Base-by-base conservation (phyloP, 2,113 vertebrate species). In the Equus przewalskii region DNA sequence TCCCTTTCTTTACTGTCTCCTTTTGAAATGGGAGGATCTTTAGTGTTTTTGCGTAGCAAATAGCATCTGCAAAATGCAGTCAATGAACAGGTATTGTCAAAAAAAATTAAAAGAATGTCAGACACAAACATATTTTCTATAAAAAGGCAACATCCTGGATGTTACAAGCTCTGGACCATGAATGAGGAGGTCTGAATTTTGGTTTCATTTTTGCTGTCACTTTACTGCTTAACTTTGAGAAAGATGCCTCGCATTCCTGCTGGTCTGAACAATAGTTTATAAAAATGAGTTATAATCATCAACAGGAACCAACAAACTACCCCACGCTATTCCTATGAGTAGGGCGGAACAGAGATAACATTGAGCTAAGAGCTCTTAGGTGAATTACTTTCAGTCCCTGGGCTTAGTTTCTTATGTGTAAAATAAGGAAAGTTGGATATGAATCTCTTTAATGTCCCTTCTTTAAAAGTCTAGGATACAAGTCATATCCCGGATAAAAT, bases 401-500 rank as follows among this genome's bases (percentile, higher is more conserved):
- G 67, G 51, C 54, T 96, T 80, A 28, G 41, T 41, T 75, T 85
- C 69, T 83, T 30, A 6, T 15, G 18, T 33, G 9, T 36, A 67
- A 69, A 84, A 60, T 33, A 46, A 67, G 19, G n/a, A 85, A 64
- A 60, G 7, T 6, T 64, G 54, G 22, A 81, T 36, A 2, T 24
- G 9, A 85, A 28, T n/a, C 26, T 12, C 24, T 18, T 73, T 62
- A 44, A n/a, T 0, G 10, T 4, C 4, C 18, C 0, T 22, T 30
- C 26, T 56, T 85, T 72, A 67, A 79, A 96, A 89, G 62, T 46
- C 22, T 92, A 33, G 58, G 72, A 46, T 41, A 89, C n/a, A 65
- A 81, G 67, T 46, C 22, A 70, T 54, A 79, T 64, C 5, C 36
- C 3, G 11, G 51, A 75, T 65, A 60, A 84, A 94, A 28, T 4